Conservation (phyloP, 2,113 vertebrate genomes). For the rabbit (Oryctolagus cuniculus) region mOryCun1.1 NC_091437.1:52876501-52877000, state of each 20-base stretch:
- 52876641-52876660: background rate
- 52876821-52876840: background rate
- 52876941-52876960: background rate
- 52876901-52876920: background rate
- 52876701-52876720: background rate
- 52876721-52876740: background rate
- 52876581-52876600: background rate
- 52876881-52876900: rapidly evolving
- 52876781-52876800: background rate
- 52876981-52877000: constrained; percentile 30
- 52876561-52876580: background rate
- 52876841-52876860: background rate
- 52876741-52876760: background rate
- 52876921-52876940: background rate
- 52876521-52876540: background rate
- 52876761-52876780: background rate
- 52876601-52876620: background rate
- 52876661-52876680: background rate
- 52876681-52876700: background rate
- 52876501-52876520: too few relatives aligned
- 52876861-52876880: background rate
- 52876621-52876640: background rate
- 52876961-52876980: background rate
- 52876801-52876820: background rate
- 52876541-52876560: background rate